These are phyloP conservation scores for Apistogramma diplotaenia DNA, from an alignment of 2,113 vertebrate genomes.

Conservation along the genomic window DNA sequence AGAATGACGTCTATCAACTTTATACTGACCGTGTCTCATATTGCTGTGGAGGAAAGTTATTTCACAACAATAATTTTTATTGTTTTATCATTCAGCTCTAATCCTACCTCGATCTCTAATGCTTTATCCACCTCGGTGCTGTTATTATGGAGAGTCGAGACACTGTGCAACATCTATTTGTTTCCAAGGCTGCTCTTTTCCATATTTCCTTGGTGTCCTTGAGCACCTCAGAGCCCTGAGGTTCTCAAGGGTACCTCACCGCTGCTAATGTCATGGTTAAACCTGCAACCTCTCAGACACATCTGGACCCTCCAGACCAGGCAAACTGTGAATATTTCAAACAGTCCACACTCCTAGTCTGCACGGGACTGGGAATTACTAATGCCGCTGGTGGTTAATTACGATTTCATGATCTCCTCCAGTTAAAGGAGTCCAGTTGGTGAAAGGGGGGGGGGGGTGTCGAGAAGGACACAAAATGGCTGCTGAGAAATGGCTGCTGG, in stretches of 20 bases:
- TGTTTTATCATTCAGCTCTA: not conserved
- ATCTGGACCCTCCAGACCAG: not conserved
- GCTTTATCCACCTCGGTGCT: not conserved
- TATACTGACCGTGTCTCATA: not conserved
- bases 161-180: not conserved
- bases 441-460: not conserved
- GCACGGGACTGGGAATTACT: constrained; percentile 32
- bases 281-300: not conserved
- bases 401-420: constrained; percentile 61
- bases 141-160: not conserved
- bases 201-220: not conserved
- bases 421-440: constrained; percentile 14
- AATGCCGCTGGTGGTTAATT: constrained; percentile 52
- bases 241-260: not conserved
- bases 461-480: constrained; percentile 44
- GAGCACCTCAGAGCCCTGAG: not conserved
- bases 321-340: constrained; percentile 41
- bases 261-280: not conserved
- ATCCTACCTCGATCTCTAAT: not conserved
- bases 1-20: not conserved
- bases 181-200: not conserved
- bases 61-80: not conserved
- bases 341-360: not conserved
- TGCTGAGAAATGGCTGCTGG: constrained; percentile 7
- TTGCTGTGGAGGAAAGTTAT: not conserved